Evolutionary conservation across 2,888 invertebrate genomes (phyloP), one percentile per base, ranked within the genome.

Genomic region (Tridacna gigas): DNA sequence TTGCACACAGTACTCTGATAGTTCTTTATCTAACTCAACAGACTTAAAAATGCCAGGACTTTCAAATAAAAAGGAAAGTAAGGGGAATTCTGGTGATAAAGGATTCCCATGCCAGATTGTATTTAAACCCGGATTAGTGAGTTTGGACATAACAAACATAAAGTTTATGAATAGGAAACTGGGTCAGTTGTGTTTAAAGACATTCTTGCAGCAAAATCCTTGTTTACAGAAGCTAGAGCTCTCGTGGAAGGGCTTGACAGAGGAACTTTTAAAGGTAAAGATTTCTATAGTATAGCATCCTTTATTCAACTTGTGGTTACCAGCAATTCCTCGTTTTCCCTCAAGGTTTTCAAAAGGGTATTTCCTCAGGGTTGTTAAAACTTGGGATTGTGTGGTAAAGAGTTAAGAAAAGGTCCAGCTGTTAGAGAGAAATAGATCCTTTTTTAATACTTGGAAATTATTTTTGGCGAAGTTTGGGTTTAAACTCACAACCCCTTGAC

Each of bases 241-340:
- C 13, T 81, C 83, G 20, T 90, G 90, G 90, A 80, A 86, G 73
- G 82, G 86, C 18, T 69, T 90, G 22, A 82, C 86, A 61, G 80
- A 84, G 63, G 81, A 85, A 63, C 77, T 82, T 61, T 63, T 89
- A 20, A 77, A 74, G 83, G 86, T 83, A 63, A 20, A 20, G 20
- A 20, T 56, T 56, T 37, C 7, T 37, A 37, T 37, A 37, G 37
- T 37, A 37, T 37, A 37, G 7, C 2, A 37, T 4, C 37, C 37
- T 7, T 56, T 56, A 20, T 3, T 56, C 15, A 13, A 51, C 11
- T 51, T 51, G 15, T 51, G 51, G 11, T 15, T 51, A 37, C 7
- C 37, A 37, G 37, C 7, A 37, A 4, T 37, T 37, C 7, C 37
- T 37, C 7, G 3, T 37, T 37, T 37, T 37, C 37, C 37, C 37